Base-by-base conservation (phyloP, 2,888 invertebrate genomes). In the Ectemnius continuus region DNA sequence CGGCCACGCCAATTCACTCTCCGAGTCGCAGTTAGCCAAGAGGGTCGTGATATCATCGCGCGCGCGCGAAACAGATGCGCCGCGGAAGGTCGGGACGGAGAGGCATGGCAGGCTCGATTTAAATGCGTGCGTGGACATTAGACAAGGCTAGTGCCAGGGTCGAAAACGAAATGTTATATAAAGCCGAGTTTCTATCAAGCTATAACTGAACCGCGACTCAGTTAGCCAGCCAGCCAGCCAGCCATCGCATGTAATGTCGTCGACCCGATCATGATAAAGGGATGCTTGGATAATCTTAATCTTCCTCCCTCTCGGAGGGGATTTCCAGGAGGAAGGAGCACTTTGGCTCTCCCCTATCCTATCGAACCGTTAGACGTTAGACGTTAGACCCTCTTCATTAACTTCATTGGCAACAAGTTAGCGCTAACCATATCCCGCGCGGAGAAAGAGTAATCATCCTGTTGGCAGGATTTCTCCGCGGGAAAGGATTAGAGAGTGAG, bases 291-390 rank as follows among this genome's bases (percentile, higher is more conserved):
- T 13, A 58, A 57, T 57, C 61, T 11, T 23, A 63, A 75, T 28
- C 58, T 5, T 75, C 75, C 78, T 66, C 73, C 78, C 71, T 59
- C 64, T 68, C 57, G 75, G 61, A 4, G 26, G 66, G 64, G 18
- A 59, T 75, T 68, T 74, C 52, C 78, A 73, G 64, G 4, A 28
- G n/a, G 47, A 6, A 0, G 1, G 23, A 23, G 67, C 46, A 61
- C 67, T 23, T 23, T 28, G 2, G 13, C 36, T 47, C 61, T 67
- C 67, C 76, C 61, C 64, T 70, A 8, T 61, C n/a, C n/a, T n/a
- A n/a, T n/a, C n/a, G n/a, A n/a, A n/a, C n/a, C n/a, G n/a, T n/a
- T n/a, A n/a, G 70, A n/a, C 11, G 46, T n/a, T n/a, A n/a, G n/a
- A n/a, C 52, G 61, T 36, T 47, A 11, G 28, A 23, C 18, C 67